Percentiles rank a stretch among this genome's conserved stretches.
These are phyloP conservation scores for Arctopsyche grandis DNA, from an alignment of 1,140 invertebrate genomes.

Conservation along the genomic window DNA sequence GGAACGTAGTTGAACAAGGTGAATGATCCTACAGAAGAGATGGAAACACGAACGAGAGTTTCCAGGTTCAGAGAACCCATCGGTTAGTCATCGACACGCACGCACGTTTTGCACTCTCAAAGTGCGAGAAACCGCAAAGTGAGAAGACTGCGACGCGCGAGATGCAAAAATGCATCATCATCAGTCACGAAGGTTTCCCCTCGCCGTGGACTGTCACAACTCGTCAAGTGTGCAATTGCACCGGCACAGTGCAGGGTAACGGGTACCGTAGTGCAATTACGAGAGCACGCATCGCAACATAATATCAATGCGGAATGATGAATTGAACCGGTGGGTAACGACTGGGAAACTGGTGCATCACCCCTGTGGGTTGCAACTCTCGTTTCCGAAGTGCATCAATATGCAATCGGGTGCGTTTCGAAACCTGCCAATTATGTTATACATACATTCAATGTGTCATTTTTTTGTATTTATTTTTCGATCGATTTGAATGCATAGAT, in stretches of 20 bases:
- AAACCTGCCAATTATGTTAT: no score
- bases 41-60: constrained; percentile 9
- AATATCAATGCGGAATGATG: not conserved
- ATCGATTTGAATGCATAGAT: no score
- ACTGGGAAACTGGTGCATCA: no score
- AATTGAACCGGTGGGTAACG: not conserved
- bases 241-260: not conserved
- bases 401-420: no score
- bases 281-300: not conserved
- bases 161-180: constrained; percentile 3
- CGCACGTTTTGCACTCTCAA: not conserved
- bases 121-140: not conserved
- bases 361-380: no score
- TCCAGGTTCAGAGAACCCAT: constrained; percentile 21
- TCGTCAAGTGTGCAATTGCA: not conserved
- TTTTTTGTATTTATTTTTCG: no score
- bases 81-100: constrained; percentile 13
- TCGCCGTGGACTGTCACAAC: not conserved
- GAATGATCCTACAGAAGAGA: not conserved
- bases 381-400: no score
- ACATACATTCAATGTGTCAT: no score
- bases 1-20: constrained; percentile 5
- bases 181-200: not conserved
- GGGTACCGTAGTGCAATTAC: not conserved
- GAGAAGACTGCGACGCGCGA: not conserved